These are phyloP conservation scores for Tangara arthus DNA, from an alignment of 2,797 vertebrate species.

Conservation along the genomic window DNA sequence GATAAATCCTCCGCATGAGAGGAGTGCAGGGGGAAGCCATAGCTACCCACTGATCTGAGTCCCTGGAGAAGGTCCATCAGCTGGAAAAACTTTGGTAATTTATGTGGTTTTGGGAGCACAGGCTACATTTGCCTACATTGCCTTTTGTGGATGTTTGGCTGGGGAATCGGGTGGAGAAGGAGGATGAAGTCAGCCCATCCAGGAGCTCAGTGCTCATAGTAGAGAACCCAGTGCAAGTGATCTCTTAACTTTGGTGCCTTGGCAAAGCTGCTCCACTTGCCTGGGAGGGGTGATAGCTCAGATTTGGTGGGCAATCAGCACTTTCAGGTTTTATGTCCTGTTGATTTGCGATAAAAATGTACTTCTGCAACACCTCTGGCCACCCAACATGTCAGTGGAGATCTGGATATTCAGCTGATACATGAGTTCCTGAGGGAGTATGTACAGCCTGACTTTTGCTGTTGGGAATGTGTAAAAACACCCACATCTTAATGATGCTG, in stretches of 20 bases:
- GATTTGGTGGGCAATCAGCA: neutral
- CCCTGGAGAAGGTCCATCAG: neutral
- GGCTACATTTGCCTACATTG: neutral
- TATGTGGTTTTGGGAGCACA: neutral
- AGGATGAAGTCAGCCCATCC: neutral
- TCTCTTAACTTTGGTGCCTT: neutral
- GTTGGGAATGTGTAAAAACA: neutral
- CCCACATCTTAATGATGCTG: neutral
- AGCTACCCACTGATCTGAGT: neutral
- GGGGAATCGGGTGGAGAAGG: neutral
- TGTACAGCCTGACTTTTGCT: neutral
- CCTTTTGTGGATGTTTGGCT: neutral
- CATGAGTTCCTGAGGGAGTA: neutral
- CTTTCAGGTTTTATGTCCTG: neutral
- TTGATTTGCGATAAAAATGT: neutral
- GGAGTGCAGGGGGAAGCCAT: neutral
- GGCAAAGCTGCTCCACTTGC: neutral
- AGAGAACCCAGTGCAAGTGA: neutral
- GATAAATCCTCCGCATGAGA: neutral
- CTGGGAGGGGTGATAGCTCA: neutral
- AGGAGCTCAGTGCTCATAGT: neutral
- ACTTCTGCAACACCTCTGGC: neutral
- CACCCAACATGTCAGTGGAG: neutral
- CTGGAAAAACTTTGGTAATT: neutral
- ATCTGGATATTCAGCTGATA: neutral